Conservation (phyloP, 2,113 vertebrate genomes). For the Chionis minor region DNA sequence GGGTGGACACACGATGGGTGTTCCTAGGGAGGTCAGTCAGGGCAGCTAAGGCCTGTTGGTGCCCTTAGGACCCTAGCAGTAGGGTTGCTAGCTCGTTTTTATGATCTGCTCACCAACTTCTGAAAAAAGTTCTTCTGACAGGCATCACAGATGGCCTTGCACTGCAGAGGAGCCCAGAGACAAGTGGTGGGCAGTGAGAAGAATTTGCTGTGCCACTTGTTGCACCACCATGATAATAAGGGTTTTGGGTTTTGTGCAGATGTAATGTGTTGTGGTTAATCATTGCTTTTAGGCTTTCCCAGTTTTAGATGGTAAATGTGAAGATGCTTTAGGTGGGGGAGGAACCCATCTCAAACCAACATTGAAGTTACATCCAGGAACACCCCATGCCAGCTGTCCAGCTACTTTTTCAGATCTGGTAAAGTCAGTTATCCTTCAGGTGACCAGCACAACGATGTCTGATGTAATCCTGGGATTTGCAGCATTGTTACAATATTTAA, state of each 20-base stretch:
- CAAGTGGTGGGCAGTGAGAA: neutral
- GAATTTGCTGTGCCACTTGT: neutral
- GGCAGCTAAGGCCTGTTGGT: neutral
- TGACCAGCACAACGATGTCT: neutral
- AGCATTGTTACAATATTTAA: neutral
- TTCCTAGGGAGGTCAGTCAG: neutral
- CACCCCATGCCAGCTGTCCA: neutral
- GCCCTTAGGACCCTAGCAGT: neutral
- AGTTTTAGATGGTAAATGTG: neutral
- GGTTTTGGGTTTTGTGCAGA: neutral
- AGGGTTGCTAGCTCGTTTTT: neutral
- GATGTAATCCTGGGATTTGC: neutral
- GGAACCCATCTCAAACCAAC: neutral
- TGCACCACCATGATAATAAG: rapidly evolving
- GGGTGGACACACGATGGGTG: neutral
- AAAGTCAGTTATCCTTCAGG: neutral
- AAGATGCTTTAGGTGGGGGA: neutral
- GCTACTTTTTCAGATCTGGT: neutral
- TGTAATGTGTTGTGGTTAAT: neutral
- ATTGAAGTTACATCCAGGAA: neutral
- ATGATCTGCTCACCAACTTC: neutral
- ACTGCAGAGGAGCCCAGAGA: neutral
- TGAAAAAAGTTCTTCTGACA: neutral
- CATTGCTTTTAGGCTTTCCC: neutral
- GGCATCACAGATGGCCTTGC: neutral